These are phyloP conservation scores for Cinclus cinclus DNA, from an alignment of 2,113 vertebrate genomes.

Conservation along the genomic window DNA sequence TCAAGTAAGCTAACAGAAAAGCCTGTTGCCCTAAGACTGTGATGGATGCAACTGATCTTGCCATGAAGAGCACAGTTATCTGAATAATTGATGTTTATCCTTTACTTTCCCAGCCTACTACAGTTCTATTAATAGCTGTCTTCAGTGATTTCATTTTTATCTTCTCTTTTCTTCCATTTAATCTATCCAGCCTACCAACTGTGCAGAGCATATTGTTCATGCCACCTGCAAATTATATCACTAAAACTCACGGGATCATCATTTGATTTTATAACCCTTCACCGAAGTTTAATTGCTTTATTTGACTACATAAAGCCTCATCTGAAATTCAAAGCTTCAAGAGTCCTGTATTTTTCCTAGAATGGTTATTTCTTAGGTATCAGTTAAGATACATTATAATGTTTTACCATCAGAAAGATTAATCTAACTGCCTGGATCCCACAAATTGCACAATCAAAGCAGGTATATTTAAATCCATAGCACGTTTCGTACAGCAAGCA, in stretches of 20 bases:
- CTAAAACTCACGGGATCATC: not conserved
- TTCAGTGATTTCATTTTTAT: not conserved
- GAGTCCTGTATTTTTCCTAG: not conserved
- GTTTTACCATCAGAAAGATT: not conserved
- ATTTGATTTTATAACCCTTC: not conserved
- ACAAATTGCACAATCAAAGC: not conserved
- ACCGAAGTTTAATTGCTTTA: conserved; percentile 28
- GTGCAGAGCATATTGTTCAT: not conserved
- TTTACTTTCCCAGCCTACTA: not conserved
- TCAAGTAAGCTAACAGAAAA: not conserved
- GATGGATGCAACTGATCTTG: not conserved
- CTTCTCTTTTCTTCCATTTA: not conserved
- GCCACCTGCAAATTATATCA: not conserved
- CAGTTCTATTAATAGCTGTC: not conserved
- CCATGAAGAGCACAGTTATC: not conserved
- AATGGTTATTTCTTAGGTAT: not conserved
- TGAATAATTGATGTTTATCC: not conserved
- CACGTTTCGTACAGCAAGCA: not conserved
- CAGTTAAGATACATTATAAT: not conserved
- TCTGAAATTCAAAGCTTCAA: not conserved
- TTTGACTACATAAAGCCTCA: conserved; percentile 4
- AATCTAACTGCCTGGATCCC: not conserved
- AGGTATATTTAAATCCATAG: not conserved
- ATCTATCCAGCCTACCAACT: not conserved
- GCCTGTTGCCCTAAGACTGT: not conserved